These are phyloP conservation scores for Cephalopachus bancanus DNA, from an alignment of 2,797 vertebrate species.

Conservation along the genomic window DNA sequence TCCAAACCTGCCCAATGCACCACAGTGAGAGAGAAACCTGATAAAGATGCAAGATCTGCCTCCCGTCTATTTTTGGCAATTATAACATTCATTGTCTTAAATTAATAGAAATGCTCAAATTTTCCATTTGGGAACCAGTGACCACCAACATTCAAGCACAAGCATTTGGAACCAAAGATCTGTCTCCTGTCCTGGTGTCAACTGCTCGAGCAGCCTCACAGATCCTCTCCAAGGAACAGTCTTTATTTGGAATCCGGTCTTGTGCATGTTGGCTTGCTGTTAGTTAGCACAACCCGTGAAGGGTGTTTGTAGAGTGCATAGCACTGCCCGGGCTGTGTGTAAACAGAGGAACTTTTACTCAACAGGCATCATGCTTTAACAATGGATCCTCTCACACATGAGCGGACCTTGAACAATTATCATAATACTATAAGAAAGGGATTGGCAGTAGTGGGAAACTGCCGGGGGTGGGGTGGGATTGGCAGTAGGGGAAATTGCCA, in stretches of 20 bases:
- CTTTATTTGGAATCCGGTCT: conserved; percentile 71
- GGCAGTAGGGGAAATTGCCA: no score
- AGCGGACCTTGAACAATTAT: no score
- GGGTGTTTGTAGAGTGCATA: conserved; percentile 42
- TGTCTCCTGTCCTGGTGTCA: conserved; percentile 44
- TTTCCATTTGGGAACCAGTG: conserved; percentile 67
- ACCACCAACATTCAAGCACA: conserved; percentile 62
- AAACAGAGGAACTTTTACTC: conserved; percentile 70
- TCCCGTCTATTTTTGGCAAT: conserved; percentile 67
- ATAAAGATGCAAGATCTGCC: conserved; percentile 62
- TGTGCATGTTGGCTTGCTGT: conserved; percentile 55
- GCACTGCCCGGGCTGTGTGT: conserved; percentile 41
- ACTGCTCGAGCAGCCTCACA: conserved; percentile 49
- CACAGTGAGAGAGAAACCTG: conserved; percentile 65
- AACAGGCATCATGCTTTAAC: conserved; percentile 70
- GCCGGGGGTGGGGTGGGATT: no score
- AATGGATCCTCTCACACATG: conserved; percentile 2
- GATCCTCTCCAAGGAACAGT: conserved; percentile 49
- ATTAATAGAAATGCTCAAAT: conserved; percentile 49
- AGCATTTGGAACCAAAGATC: conserved; percentile 50
- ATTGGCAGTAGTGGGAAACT: no score
- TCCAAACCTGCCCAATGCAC: conserved; percentile 61
- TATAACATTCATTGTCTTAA: conserved; percentile 56
- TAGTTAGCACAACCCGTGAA: conserved; percentile 76
- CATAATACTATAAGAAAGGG: no score